Conservation (phyloP, 2,113 vertebrate species). For the Micronycteris hirsuta region DNA sequence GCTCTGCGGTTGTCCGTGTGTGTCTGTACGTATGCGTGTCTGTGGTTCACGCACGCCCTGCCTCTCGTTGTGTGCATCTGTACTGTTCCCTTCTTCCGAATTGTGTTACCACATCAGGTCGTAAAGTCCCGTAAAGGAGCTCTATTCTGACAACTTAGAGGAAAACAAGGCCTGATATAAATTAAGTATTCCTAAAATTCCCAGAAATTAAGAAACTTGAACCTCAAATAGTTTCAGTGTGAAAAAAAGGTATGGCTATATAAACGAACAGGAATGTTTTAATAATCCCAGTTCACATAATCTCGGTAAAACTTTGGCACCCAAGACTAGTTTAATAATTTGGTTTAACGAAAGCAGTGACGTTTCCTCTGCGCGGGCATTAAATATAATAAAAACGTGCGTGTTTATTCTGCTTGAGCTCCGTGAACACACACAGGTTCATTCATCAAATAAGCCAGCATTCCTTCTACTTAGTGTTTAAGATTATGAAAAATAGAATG, state of each 20-base stretch:
- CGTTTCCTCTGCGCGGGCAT: not conserved
- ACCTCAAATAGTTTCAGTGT: not conserved
- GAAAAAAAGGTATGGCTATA: not conserved
- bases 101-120: not conserved
- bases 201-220: not conserved
- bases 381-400: not conserved
- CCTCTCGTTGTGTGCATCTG: not conserved
- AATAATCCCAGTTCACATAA: not conserved
- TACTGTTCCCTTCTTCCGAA: not conserved
- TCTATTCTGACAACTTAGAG: not conserved
- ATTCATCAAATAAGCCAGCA: not conserved
- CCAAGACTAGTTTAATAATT: not conserved
- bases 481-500: not conserved
- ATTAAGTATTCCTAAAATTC: not conserved
- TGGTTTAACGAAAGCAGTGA: not conserved
- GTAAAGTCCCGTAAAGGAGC: not conserved
- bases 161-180: not conserved
- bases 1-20: not conserved
- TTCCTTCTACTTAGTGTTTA: not conserved
- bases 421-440: not conserved
- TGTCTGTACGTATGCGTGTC: fast-evolving
- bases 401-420: not conserved
- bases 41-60: not conserved
- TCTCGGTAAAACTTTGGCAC: not conserved
- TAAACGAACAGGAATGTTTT: not conserved